These are phyloP conservation scores for Caprella mutica DNA, from an alignment of 2,888 invertebrate genomes.

Conservation along the genomic window DNA sequence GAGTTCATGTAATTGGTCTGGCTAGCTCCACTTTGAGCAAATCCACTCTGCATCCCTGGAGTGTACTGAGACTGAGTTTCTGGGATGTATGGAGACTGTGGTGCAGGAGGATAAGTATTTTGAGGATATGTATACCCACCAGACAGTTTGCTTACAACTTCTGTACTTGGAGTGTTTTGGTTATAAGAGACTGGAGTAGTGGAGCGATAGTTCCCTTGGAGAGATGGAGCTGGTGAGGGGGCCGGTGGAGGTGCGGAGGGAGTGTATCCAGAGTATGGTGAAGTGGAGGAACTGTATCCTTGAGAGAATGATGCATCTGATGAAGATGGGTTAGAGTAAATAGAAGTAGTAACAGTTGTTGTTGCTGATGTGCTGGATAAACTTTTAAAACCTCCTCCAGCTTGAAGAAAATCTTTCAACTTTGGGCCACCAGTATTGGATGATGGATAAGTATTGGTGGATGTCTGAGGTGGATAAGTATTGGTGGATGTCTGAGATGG, in stretches of 20 bases:
- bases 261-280: slow-evolving; percentile 11
- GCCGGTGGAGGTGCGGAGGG: slow-evolving; percentile 28
- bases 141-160: too few species aligned
- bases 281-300: background rate
- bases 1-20: too few species aligned
- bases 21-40: too few species aligned
- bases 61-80: too few species aligned
- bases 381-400: slow-evolving; percentile 46
- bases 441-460: too few species aligned
- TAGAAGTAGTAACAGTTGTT: background rate
- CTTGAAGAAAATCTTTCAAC: slow-evolving; percentile 73
- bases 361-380: background rate
- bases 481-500: too few species aligned
- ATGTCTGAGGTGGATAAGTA: too few species aligned
- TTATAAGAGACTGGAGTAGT: background rate
- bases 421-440: slow-evolving; percentile 55
- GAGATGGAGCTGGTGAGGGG: slow-evolving; percentile 23
- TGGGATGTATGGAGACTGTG: too few species aligned
- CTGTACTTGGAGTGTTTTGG: too few species aligned
- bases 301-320: background rate
- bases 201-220: background rate
- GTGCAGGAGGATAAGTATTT: too few species aligned
- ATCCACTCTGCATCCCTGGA: too few species aligned
- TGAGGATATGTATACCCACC: too few species aligned
- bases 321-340: background rate